Percentiles rank a stretch among this genome's conserved stretches.
phyloP scores from a whole-genome alignment of 2,113 vertebrate genomes.

The Corvus hawaiiensis region DNA sequence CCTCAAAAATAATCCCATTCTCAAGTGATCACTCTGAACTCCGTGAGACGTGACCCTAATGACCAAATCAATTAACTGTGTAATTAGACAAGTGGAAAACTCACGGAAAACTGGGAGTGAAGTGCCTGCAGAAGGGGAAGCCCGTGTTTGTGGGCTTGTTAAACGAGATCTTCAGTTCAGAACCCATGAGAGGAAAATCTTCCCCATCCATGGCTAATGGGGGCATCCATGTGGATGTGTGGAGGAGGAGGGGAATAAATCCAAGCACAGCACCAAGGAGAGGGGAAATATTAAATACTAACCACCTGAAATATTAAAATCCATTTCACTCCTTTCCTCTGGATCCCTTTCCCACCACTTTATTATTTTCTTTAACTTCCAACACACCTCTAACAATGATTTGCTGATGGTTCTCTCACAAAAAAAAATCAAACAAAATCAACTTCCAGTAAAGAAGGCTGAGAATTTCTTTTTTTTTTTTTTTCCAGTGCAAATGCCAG shows the following conservation, averaged over 20 bases:
- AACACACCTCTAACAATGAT: background rate
- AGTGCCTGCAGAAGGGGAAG: background rate
- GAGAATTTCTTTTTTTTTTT: background rate
- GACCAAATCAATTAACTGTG: background rate
- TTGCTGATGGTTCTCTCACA: background rate
- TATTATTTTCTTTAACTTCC: background rate
- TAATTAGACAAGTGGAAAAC: background rate
- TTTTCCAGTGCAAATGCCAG: accelerated
- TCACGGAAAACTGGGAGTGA: background rate
- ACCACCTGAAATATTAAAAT: slow-evolving; percentile 6
- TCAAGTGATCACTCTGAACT: background rate
- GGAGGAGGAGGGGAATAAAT: background rate
- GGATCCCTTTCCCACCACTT: background rate
- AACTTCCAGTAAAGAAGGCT: background rate
- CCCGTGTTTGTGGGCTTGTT: background rate
- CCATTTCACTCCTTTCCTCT: background rate
- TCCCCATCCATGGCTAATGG: background rate
- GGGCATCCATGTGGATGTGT: background rate
- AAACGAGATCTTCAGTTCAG: background rate
- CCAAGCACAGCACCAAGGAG: background rate
- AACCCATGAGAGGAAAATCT: background rate
- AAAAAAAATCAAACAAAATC: background rate
- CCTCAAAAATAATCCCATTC: background rate
- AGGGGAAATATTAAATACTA: background rate
- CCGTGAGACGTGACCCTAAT: accelerated